Conservation (phyloP, 2,888 invertebrate species). For the Steinernema carpocapsae region DNA sequence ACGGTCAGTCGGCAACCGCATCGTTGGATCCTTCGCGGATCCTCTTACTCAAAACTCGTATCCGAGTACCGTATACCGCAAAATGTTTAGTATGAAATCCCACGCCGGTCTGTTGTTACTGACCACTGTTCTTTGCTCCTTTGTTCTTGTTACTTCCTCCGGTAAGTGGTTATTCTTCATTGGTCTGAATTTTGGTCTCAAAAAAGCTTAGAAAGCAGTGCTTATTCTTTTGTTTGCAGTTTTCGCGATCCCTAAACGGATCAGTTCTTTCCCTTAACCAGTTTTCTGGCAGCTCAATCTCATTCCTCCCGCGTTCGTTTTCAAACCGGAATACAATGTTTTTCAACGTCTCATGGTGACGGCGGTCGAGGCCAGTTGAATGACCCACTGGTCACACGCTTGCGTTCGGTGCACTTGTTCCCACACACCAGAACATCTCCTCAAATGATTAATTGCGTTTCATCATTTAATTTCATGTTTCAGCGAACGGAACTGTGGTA, state of each 20-base stretch:
- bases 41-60: background rate
- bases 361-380: background rate
- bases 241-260: background rate
- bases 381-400: conserved; percentile 23
- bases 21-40: conserved; percentile 4
- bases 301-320: conserved; percentile 20
- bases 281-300: background rate
- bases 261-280: conserved; percentile 17
- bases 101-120: no score
- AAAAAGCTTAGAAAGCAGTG: no score
- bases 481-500: conserved; percentile 40
- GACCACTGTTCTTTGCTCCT: no score
- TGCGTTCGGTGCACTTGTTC: conserved; percentile 1
- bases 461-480: background rate
- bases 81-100: no score
- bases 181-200: no score
- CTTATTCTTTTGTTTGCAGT: no score
- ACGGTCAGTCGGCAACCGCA: conserved; percentile 34
- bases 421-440: background rate
- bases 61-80: background rate
- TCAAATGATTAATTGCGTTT: conserved; percentile 9
- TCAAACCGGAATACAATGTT: conserved; percentile 30
- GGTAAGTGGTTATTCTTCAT: background rate
- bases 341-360: conserved; percentile 5
- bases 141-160: background rate